Evolutionary conservation across 2,797 vertebrate species (phyloP).

Genomic region (Phoxinus dragarum): DNA sequence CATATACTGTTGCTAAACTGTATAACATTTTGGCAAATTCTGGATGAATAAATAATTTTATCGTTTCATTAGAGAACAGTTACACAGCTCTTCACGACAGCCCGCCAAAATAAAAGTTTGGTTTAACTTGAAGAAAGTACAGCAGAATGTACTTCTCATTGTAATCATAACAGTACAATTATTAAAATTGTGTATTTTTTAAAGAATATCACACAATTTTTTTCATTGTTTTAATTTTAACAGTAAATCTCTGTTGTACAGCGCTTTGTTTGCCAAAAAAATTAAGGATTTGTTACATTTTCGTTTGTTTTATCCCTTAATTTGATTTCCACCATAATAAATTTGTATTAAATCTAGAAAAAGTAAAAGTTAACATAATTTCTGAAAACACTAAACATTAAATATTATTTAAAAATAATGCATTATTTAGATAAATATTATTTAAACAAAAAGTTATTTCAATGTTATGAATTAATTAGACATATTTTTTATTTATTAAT

Average conservation of each 20-base stretch:
- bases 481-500: neutral
- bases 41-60: neutral
- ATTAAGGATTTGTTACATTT: neutral
- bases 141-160: neutral
- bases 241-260: neutral
- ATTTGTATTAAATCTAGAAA: neutral
- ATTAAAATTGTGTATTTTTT: neutral
- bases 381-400: neutral
- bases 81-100: neutral
- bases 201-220: neutral
- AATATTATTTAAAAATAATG: too few relatives aligned
- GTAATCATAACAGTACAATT: neutral
- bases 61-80: neutral
- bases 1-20: neutral
- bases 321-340: neutral
- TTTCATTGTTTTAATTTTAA: too few relatives aligned
- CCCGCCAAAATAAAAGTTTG: neutral
- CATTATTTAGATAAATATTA: neutral
- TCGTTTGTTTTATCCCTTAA: neutral
- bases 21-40: too few relatives aligned
- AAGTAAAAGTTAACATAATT: neutral
- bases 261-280: neutral
- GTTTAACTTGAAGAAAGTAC: neutral
- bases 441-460: neutral
- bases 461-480: neutral